Evolutionary conservation across 2,113 vertebrate species (phyloP), one percentile per base, ranked within the genome.

Genomic region (Grammomys surdaster): DNA sequence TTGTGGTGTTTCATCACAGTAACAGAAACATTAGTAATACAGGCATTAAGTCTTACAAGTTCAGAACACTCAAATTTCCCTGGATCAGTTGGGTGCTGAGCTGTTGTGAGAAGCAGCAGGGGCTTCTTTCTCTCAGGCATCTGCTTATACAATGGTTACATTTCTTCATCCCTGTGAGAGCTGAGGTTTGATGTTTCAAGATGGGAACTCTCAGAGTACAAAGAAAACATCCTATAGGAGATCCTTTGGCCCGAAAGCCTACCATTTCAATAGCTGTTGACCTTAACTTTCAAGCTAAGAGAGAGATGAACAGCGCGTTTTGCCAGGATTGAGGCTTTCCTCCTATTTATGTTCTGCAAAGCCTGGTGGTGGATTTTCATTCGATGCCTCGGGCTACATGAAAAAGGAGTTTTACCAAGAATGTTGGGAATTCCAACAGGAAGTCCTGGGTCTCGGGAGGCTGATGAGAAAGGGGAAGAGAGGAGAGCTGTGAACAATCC

Each of bases 371-470:
- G 96, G 97, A 97, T 98, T 98, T 98, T 98, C 94, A 91, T 96
- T 98, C 97, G 97, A 95, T 96, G 97, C 97, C 98, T 98, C 96
- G 7, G 85, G 96, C 95, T 96, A 97, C 98, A 96, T 93, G 95
- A 96, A 93, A 81, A 98, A 97, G 77, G 96, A 97, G 89, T 97
- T 97, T 90, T 60, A 95, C 78, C 87, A 97, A 96, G 86, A 97
- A 98, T 98, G 97, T 93, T 94, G 98, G 95, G 95, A 98, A 98
- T 98, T 98, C 98, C 76, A 90, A 97, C 97, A 98, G 94, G 97
- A 97, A 98, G 96, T 98, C 92, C 96, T 97, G 98, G 90, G 93
- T 97, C 84, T 97, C 95, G 94, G 65, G 96, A 96, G 93, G 84
- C 67, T 97, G 92, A 92, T 88, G 90, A 96, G 97, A 97, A 95